A percentile compares a stretch with the other conserved stretches of the same genome.
Evolutionary conservation across 2,797 vertebrate genomes (phyloP).

Genomic region (Diglossa cyanea): DNA sequence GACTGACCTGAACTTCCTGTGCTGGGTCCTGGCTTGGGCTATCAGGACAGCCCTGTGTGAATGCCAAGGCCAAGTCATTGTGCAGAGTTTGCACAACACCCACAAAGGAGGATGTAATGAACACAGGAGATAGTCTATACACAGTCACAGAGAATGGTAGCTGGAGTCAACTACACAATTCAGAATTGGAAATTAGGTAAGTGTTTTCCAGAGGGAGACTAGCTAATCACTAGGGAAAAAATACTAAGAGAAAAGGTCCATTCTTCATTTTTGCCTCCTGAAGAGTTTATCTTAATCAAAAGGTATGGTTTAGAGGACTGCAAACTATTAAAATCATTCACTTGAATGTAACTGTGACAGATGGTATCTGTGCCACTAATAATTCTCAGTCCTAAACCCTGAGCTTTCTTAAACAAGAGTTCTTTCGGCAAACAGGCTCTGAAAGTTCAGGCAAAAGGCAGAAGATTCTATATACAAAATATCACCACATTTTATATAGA

Average conservation of each 20-base stretch:
- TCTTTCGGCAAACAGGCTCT: neutral
- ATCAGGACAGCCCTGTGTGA: neutral
- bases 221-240: neutral
- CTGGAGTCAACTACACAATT: neutral
- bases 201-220: neutral
- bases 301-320: neutral
- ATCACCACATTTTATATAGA: neutral
- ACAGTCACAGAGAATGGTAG: neutral
- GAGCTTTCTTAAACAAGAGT: neutral
- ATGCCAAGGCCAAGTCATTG: neutral
- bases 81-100: neutral
- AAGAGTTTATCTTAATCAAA: neutral
- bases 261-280: neutral
- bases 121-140: neutral
- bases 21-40: neutral
- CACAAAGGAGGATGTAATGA: rapidly evolving
- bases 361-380: neutral
- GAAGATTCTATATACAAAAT: neutral
- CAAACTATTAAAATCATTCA: neutral
- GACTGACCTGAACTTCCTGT: neutral
- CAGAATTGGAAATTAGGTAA: neutral
- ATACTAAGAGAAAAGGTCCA: neutral
- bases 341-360: neutral
- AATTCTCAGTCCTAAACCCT: neutral
- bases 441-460: neutral